A percentile compares a stretch with the other conserved stretches of the same genome.
Conservation (phyloP, 2,797 vertebrate species). For the Crenuchus spilurus region DNA sequence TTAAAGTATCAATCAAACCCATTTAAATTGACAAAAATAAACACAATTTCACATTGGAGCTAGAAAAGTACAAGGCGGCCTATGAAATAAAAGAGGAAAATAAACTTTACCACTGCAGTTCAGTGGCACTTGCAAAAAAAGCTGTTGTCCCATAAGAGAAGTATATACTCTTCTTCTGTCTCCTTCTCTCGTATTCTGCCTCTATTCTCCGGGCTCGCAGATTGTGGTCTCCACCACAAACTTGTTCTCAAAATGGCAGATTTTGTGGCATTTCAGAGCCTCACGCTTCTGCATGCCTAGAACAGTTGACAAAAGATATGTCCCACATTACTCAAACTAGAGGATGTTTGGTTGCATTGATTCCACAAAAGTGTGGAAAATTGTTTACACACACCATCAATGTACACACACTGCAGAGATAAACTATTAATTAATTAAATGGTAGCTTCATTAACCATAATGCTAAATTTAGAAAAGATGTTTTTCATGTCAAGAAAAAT, state of each 20-base stretch:
- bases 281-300: constrained; percentile 95
- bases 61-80: background rate
- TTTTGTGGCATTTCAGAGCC: constrained; percentile 82
- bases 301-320: background rate
- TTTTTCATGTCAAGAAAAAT: too few species aligned
- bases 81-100: background rate
- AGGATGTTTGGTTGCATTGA: too few species aligned
- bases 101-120: background rate
- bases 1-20: background rate
- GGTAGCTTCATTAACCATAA: too few species aligned
- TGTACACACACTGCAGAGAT: too few species aligned
- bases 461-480: too few species aligned
- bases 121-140: background rate
- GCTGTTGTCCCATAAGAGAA: constrained; percentile 9
- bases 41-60: constrained; percentile 3
- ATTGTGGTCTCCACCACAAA: constrained; percentile 90
- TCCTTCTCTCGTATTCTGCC: background rate
- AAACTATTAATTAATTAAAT: too few species aligned
- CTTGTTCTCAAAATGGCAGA: constrained; percentile 89
- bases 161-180: background rate
- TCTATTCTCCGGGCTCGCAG: constrained; percentile 77
- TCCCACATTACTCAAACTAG: too few species aligned
- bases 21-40: background rate
- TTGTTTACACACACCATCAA: too few species aligned
- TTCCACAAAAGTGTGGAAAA: too few species aligned